Evolutionary conservation across 2,888 invertebrate species (phyloP), one percentile per base, ranked within the genome.

Genomic region (Troides helena): DNA sequence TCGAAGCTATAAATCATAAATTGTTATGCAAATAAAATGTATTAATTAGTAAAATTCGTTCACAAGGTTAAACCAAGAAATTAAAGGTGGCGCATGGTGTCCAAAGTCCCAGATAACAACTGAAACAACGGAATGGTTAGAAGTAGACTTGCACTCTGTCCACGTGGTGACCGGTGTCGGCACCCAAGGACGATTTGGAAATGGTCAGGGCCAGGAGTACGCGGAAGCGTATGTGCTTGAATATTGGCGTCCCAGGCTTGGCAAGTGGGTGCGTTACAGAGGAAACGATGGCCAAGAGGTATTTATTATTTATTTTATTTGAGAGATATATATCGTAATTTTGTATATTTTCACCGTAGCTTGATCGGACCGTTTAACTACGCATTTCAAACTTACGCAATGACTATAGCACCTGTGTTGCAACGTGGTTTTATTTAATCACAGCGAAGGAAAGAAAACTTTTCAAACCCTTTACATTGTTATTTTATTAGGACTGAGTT

Each of bases 31-130:
- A 7, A 10, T 39, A 39, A 39, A 39, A 10, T 39, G 10, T 10
- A 39, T 39, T 6, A 7, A 39, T 4, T 7, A 10, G 17, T 12
- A 12, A 14, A 56, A 21, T 21, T 56, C 21, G 5, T 56, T 2
- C 21, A 56, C 14, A 94, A 98, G 98, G 85, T 93, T 98, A 76
- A 95, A 96, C 75, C 95, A 95, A 78, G 98, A 98, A 83, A 93
- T 94, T 75, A 95, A 95, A 80, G 97, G 98, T 18, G 98, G 98
- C 62, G 98, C 98, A 0, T 98, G 98, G 98, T 98, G 98, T 90
- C 98, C 98, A 17, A 95, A 95, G 86, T 93, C 94, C 65, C 95
- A 95, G 85, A 96, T 97, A 80, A 96, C 96, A 36, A 94, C 95
- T n/a, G 96, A 96, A 78, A 93, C 95, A 3, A 94, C 93, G 71